Base-by-base conservation (phyloP, 2,113 vertebrate genomes). In the Cichladusa arquata region DNA sequence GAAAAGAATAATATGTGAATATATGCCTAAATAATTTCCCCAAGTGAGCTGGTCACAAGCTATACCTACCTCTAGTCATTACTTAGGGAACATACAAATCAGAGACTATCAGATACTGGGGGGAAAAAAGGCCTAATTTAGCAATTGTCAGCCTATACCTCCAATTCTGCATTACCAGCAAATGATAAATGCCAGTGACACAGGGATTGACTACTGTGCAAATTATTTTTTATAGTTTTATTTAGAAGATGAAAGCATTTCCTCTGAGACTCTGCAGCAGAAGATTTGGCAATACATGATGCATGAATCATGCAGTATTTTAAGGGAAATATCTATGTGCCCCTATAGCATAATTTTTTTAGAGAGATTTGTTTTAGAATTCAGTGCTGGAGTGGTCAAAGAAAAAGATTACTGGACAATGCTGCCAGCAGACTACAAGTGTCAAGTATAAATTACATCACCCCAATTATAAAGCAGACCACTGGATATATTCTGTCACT, bases 201-300 rank as follows among this genome's bases (percentile, higher is more conserved):
- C 34, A 15, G 19, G 29, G 33, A 53, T 31, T 3, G 3, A 65
- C 34, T 76, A 81, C 60, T 1, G 1, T 14, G 71, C 18, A 92
- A 93, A 93, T 72, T 83, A 80, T 64, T 60, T 81, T 81, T 64
- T 86, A 65, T 5, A 2, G 40, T n/a, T 82, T 93, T 93, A 87
- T 72, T 90, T 96, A 54, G 66, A 89, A 81, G 45, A 90, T 71
- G 69, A 92, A 92, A 91, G 81, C 23, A 4, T 81, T 78, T 80
- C 65, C 33, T 77, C 47, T 83, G 83, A 87, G 85, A 44, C 29
- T 8, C 23, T 62, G 42, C 42, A 44, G 57, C 48, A 61, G 61
- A 22, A 44, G 79, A 89, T 56, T 72, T 66, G 50, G 62, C 54
- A 92, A 44, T 60, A 60, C 5, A 15, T 13, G 44, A 69, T 81